phyloP scores from a whole-genome alignment of 2,113 vertebrate genomes.

The Panurus biarmicus region DNA sequence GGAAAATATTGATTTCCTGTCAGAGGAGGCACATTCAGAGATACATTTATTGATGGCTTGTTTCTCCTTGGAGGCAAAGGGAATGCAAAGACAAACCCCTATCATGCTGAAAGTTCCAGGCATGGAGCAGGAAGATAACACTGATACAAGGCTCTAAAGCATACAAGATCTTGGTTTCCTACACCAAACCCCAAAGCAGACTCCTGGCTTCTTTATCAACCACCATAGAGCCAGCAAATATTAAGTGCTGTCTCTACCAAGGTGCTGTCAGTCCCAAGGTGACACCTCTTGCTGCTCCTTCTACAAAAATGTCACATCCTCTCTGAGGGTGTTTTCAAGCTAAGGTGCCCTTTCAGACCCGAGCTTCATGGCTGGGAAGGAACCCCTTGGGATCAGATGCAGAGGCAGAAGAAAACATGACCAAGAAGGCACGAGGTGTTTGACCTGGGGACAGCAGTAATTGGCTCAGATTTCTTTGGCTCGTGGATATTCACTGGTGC shows the following conservation, averaged over 20 bases:
- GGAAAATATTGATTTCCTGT: slow-evolving; percentile 7
- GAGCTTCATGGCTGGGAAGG: neutral
- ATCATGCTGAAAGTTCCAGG: neutral
- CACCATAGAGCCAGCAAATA: neutral
- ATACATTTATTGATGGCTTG: neutral
- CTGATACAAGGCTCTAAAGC: neutral
- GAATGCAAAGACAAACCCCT: neutral
- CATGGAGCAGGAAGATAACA: neutral
- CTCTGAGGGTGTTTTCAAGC: neutral
- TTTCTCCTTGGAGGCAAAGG: neutral
- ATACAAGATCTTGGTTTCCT: neutral
- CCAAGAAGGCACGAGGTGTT: neutral
- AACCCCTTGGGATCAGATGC: neutral
- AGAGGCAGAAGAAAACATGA: neutral
- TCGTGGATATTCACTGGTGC: accelerated
- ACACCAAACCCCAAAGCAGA: neutral
- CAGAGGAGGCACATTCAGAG: neutral
- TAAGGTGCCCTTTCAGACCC: neutral
- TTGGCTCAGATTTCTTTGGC: neutral
- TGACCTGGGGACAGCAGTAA: neutral
- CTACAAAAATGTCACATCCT: neutral
- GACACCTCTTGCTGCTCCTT: neutral
- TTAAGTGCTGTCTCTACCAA: neutral
- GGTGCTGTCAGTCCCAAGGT: neutral
- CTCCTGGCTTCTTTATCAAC: neutral